Evolutionary conservation across 2,113 vertebrate genomes (phyloP).

Genomic region (Bucco capensis): DNA sequence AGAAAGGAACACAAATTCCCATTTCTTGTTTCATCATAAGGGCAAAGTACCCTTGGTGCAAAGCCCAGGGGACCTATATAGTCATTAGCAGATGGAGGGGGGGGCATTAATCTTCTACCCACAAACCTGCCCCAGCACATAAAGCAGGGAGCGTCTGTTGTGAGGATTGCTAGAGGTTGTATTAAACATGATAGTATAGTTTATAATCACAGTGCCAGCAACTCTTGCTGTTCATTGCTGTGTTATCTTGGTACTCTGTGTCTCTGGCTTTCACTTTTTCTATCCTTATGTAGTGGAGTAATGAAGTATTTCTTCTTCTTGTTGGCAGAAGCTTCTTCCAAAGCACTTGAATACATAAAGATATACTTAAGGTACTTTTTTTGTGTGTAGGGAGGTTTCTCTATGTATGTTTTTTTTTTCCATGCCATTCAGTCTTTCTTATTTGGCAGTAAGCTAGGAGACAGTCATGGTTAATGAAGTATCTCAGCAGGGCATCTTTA

Average conservation of each 20-base stretch:
- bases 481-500: not conserved
- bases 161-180: constrained; percentile 13
- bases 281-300: not conserved
- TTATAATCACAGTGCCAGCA: not conserved
- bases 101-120: constrained; percentile 51
- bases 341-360: not conserved
- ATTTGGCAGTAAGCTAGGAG: not conserved
- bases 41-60: constrained; percentile 54
- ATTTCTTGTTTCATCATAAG: constrained; percentile 49
- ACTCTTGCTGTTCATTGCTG: not conserved
- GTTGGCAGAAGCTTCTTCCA: not conserved
- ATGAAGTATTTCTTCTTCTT: not conserved
- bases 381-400: not conserved
- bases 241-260: not conserved
- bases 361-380: not conserved
- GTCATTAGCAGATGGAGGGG: constrained; percentile 51
- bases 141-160: constrained; percentile 32
- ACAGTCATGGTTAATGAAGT: constrained; percentile 13
- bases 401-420: not conserved
- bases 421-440: not conserved
- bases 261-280: not conserved
- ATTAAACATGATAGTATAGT: not conserved
- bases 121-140: constrained; percentile 17
- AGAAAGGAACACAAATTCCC: constrained; percentile 23
- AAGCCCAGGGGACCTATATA: constrained; percentile 26